phyloP scores from a whole-genome alignment of 2,797 vertebrate species.

The Enteromius argenteus region DNA sequence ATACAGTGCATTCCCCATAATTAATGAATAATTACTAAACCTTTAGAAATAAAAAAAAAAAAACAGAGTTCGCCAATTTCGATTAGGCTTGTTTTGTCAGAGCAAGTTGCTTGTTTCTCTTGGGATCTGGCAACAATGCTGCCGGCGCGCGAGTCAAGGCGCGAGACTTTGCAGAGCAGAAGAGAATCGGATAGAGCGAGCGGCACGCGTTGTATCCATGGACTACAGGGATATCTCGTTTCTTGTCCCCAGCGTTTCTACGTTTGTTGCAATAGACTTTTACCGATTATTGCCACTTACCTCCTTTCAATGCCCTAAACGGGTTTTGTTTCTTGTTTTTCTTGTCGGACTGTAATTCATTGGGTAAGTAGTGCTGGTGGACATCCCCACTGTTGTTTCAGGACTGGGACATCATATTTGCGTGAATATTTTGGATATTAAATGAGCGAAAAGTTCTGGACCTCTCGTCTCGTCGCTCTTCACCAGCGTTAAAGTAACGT shows the following conservation, averaged over 20 bases:
- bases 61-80: background rate
- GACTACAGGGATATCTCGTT: slow-evolving; percentile 17
- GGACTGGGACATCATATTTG: slow-evolving; percentile 9
- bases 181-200: background rate
- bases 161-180: slow-evolving; percentile 18
- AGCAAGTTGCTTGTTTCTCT: background rate
- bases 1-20: background rate
- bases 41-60: background rate
- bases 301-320: background rate
- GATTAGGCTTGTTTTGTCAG: background rate
- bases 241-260: background rate
- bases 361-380: slow-evolving; percentile 6
- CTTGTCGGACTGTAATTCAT: background rate
- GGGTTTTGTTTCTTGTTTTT: background rate
- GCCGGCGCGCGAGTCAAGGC: slow-evolving; percentile 40
- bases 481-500: background rate
- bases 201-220: slow-evolving; percentile 14
- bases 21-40: background rate
- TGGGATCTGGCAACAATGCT: slow-evolving; percentile 23
- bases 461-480: background rate
- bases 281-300: background rate
- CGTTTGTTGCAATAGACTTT: background rate
- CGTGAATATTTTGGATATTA: background rate
- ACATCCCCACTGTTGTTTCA: slow-evolving; percentile 15
- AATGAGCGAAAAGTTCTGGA: slow-evolving; percentile 13